phyloP scores from a whole-genome alignment of 2,888 invertebrate species.

The Bugula neritina region DNA sequence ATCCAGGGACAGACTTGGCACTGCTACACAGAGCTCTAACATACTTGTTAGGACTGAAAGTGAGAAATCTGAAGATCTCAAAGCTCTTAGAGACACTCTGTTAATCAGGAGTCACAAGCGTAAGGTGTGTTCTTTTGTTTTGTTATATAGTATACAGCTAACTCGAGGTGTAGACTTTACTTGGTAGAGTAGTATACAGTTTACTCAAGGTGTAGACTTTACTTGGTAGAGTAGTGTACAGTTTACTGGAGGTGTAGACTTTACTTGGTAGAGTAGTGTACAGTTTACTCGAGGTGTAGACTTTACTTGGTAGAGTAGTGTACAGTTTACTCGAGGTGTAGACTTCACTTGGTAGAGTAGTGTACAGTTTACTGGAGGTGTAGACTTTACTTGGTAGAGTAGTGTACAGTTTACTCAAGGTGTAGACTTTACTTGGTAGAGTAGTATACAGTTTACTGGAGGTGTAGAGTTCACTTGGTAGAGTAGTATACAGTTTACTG shows the following conservation, averaged over 20 bases:
- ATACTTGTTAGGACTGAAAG: background rate
- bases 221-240: background rate
- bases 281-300: background rate
- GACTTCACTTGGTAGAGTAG: background rate
- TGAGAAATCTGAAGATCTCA: slow-evolving; percentile 19
- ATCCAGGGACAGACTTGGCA: background rate
- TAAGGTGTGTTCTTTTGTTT: slow-evolving; percentile 2
- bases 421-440: background rate
- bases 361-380: background rate
- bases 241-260: background rate
- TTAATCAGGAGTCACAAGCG: background rate
- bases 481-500: background rate
- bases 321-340: background rate
- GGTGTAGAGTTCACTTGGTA: background rate
- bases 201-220: background rate
- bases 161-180: background rate
- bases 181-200: background rate
- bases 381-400: background rate
- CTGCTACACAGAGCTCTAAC: slow-evolving; percentile 8
- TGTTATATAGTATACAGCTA: too few species aligned
- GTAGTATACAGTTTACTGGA: background rate
- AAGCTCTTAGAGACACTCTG: background rate
- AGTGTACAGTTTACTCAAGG: too few species aligned
- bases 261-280: background rate
- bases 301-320: background rate